A percentile compares a stretch with the other conserved stretches of the same genome.
Evolutionary conservation across 2,113 vertebrate species (phyloP).

Genomic region (Phaethon lepturus): DNA sequence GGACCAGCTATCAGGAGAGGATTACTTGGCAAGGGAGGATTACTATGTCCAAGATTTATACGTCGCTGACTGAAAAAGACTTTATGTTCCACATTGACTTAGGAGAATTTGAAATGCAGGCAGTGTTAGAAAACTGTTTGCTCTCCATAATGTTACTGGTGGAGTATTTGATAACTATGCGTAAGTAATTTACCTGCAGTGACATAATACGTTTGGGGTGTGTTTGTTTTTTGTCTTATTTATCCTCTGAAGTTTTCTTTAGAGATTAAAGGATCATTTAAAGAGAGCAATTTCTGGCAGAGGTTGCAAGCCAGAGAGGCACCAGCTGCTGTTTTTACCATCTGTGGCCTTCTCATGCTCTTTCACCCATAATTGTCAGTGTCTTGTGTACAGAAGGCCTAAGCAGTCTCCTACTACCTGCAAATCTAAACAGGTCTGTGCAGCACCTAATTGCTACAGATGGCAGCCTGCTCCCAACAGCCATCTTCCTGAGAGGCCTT

Average conservation of each 20-base stretch:
- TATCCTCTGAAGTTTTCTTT: conserved; percentile 24
- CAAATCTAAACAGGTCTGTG: neutral
- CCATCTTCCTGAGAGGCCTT: neutral
- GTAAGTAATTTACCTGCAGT: neutral
- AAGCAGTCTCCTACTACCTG: neutral
- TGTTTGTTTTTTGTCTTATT: neutral
- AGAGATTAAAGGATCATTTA: conserved; percentile 21
- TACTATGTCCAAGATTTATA: neutral
- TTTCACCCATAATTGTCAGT: neutral
- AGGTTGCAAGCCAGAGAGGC: neutral
- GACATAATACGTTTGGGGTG: neutral
- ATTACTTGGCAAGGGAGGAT: neutral
- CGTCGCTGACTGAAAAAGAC: neutral
- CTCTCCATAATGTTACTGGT: neutral
- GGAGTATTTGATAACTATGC: neutral
- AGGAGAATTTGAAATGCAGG: neutral
- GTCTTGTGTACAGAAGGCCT: neutral
- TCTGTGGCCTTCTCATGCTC: neutral
- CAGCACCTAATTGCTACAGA: neutral
- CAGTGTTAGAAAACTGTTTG: neutral
- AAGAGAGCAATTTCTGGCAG: neutral
- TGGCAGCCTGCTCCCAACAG: neutral
- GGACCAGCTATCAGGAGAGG: neutral
- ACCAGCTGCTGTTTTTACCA: conserved; percentile 19
- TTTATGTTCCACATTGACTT: neutral